phyloP scores from a whole-genome alignment of 2,888 invertebrate species.

The Drosophila merina region DNA sequence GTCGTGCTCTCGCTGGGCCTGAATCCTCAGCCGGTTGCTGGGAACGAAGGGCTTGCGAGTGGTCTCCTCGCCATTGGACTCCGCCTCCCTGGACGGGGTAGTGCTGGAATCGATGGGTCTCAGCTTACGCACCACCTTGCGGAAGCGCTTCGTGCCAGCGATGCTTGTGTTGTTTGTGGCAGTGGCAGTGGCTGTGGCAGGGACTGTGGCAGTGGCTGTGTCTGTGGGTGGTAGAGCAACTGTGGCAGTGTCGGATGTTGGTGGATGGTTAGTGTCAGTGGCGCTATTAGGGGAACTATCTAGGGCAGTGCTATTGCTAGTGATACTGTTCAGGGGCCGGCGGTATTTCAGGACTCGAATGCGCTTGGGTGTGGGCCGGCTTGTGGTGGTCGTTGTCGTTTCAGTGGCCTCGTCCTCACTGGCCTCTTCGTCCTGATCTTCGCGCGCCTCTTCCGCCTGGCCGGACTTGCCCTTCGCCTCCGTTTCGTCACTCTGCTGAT shows the following conservation, averaged over 20 bases:
- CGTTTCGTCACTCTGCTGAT: conserved; percentile 47
- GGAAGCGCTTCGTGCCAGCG: conserved; percentile 72
- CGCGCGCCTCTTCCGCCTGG: conserved; percentile 30
- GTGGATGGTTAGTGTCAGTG: conserved; percentile 53
- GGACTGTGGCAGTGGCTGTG: conserved; percentile 46
- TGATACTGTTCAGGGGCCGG: conserved; percentile 64
- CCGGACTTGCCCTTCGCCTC: conserved; percentile 37
- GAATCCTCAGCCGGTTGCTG: conserved; percentile 35
- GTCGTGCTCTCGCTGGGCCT: conserved; percentile 9
- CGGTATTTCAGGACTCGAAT: conserved; percentile 76
- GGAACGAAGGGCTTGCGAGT: conserved; percentile 58
- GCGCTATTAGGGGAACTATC: conserved; percentile 71
- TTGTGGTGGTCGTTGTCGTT: conserved; percentile 40
- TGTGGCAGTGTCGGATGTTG: conserved; percentile 45
- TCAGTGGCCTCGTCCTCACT: conserved; percentile 40
- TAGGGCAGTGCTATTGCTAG: conserved; percentile 51
- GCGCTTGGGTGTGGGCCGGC: conserved; percentile 68
- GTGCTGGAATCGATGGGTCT: conserved; percentile 60
- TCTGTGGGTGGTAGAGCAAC: conserved; percentile 43
- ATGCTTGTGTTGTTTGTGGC: conserved; percentile 32
- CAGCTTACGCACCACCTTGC: conserved; percentile 78
- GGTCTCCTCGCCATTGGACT: conserved; percentile 17
- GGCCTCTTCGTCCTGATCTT: conserved; percentile 36
- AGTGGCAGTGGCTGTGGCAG: conserved; percentile 21
- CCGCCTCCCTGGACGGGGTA: conserved; percentile 5